Evolutionary conservation across 2,797 vertebrate species (phyloP).

Genomic region (Sebastes variabilis): DNA sequence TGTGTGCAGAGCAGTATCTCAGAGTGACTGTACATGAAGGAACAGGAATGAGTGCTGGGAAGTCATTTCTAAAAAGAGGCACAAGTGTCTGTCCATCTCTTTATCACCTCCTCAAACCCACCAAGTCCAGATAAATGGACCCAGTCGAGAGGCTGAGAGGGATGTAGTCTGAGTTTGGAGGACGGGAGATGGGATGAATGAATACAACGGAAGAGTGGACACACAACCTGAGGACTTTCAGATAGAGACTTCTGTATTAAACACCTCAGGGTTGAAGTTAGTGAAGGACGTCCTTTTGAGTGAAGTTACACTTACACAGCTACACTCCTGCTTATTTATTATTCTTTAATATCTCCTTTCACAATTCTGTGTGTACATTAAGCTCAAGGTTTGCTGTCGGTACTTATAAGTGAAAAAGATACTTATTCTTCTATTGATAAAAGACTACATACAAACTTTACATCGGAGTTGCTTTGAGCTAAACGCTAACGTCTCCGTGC

Average conservation of each 20-base stretch:
- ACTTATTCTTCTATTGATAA: neutral
- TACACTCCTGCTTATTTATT: neutral
- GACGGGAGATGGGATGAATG: neutral
- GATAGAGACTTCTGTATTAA: neutral
- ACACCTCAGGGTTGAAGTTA: neutral
- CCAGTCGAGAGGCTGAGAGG: neutral
- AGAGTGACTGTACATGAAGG: constrained; percentile 12
- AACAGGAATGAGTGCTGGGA: neutral
- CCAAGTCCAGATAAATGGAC: constrained; percentile 15
- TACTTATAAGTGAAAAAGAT: neutral
- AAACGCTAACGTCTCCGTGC: neutral
- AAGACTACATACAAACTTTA: neutral
- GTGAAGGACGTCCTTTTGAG: neutral
- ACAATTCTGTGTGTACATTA: neutral
- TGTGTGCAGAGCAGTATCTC: constrained; percentile 22
- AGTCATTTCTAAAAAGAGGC: constrained; percentile 27
- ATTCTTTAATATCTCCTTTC: neutral
- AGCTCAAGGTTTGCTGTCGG: neutral
- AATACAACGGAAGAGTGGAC: neutral
- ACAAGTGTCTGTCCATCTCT: constrained; percentile 11
- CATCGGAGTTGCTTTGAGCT: neutral
- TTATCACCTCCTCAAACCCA: constrained; percentile 18
- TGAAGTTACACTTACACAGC: neutral
- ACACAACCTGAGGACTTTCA: neutral
- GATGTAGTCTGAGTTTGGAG: neutral